Evolutionary conservation across 2,888 invertebrate genomes (phyloP), one percentile per base, ranked within the genome.

Genomic region (Drosophila lacicola): DNA sequence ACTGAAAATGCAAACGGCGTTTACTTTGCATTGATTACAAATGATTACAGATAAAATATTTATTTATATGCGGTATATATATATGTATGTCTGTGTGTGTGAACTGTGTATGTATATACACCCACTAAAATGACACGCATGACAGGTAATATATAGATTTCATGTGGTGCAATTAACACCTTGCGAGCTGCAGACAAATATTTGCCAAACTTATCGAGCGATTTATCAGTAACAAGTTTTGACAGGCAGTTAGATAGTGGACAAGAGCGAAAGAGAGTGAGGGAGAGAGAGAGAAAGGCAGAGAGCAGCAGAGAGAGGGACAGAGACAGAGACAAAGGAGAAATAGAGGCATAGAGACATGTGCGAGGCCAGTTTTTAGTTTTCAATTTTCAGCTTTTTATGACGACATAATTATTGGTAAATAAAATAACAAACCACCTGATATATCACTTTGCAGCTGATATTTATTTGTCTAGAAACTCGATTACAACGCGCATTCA

Each of bases 91-190:
- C 5, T 13, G 4, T 13, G 10, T 21, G 4, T 34, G 14, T n/a
- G 17, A 17, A 2, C 17, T 17, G 29, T 29, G 0, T 8, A 6
- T 25, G 8, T 29, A 29, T 29, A 29, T 29, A 14, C 25, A 10
- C 44, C 39, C 57, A 50, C 25, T 29, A 55, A 21, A 34, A 17
- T 54, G 61, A 69, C 71, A 83, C 68, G 68, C 63, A 46, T 72
- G 62, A 61, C 36, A 61, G 68, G 45, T 74, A 75, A 78, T 75
- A 75, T 72, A 85, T 82, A 75, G 64, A 71, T 80, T 75, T 57
- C 64, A 65, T 69, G 78, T 66, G 69, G 51, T 66, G 58, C 80
- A 85, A 88, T 88, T 84, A 84, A 74, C 88, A 86, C 86, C 72
- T 88, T 63, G 64, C 62, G 68, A 61, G 73, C 66, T 58, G 53